Percentiles rank a stretch among this genome's conserved stretches.
Evolutionary conservation across 2,113 vertebrate species (phyloP).

Genomic region (Motacilla tschutschensis): DNA sequence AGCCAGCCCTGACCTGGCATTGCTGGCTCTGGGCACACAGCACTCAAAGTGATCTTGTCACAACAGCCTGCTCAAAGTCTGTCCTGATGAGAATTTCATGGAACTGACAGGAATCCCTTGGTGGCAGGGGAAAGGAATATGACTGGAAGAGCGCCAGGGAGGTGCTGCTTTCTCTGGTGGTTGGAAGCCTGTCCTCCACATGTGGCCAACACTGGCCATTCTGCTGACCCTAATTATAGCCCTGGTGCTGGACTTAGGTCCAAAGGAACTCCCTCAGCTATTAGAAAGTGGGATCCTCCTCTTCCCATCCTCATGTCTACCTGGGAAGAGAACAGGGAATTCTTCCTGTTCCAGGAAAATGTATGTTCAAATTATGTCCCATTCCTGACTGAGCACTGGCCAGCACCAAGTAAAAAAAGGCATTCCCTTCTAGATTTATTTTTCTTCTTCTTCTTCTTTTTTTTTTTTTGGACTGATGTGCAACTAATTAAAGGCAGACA

Average conservation of each 20-base stretch:
- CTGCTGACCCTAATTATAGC: neutral
- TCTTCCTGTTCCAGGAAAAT: neutral
- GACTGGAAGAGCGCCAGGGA: neutral
- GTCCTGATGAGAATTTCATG: neutral
- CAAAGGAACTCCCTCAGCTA: neutral
- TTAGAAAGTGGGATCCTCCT: neutral
- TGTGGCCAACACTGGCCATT: neutral
- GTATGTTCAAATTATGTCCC: neutral
- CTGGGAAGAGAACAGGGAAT: neutral
- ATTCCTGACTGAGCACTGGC: neutral
- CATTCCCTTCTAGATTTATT: neutral
- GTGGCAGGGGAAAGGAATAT: neutral
- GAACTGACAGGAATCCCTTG: neutral
- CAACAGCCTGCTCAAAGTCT: neutral
- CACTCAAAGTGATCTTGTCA: neutral
- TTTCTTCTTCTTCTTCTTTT: neutral
- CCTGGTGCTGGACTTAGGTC: neutral
- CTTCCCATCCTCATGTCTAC: neutral
- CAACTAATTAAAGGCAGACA: slow-evolving; percentile 85
- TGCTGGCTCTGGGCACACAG: accelerated
- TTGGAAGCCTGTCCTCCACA: neutral
- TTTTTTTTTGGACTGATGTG: slow-evolving; percentile 77
- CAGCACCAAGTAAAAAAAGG: neutral
- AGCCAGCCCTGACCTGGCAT: neutral
- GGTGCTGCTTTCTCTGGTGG: neutral